Base-by-base conservation (phyloP, 2,797 vertebrate genomes). In the Sebastes reedi region DNA sequence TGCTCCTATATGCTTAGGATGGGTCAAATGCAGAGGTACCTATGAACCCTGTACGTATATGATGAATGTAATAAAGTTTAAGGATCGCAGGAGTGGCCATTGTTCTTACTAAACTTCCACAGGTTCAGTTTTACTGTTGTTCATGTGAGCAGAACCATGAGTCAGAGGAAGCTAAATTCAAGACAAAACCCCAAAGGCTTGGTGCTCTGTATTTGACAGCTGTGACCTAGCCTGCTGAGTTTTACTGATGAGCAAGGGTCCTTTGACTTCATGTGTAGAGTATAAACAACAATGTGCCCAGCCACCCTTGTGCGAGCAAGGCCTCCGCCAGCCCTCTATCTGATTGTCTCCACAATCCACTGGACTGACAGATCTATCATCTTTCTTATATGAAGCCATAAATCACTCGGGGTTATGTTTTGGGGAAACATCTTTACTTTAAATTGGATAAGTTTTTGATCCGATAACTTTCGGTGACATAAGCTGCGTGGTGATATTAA, bases 221-320 rank as follows among this genome's bases (percentile, higher is more conserved):
- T 76, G 81, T 85, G 91, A 84, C 74, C 88, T 22, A 25, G 80
- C 76, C 84, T 42, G 72, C 87, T 59, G 87, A 79, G 85, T 75
- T 68, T 72, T 69, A 36, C 72, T 82, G 86, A 88, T 88, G 84
- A 89, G 79, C 67, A 46, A 42, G 54, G 72, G 52, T 79, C 78
- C 77, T 65, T 67, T 65, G 80, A 89, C 87, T 91, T 87, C 75
- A 88, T 64, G 86, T 81, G 79, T 14, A 52, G 75, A 79, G 87
- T 60, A 85, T 88, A 84, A 88, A 92, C 88, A 90, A 85, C 80
- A 79, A 61, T 39, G 75, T 58, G 67, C 20, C 83, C 68, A 56
- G 79, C 85, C 75, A 72, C 67, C 75, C 78, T 71, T 67, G 72
- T 82, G 80, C 2, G 24, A 79, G 77, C 18, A 24, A 78, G 72